Evolutionary conservation across 2,797 vertebrate genomes (phyloP), one percentile per base, ranked within the genome.

Genomic region (Microctenopoma lineatum): DNA sequence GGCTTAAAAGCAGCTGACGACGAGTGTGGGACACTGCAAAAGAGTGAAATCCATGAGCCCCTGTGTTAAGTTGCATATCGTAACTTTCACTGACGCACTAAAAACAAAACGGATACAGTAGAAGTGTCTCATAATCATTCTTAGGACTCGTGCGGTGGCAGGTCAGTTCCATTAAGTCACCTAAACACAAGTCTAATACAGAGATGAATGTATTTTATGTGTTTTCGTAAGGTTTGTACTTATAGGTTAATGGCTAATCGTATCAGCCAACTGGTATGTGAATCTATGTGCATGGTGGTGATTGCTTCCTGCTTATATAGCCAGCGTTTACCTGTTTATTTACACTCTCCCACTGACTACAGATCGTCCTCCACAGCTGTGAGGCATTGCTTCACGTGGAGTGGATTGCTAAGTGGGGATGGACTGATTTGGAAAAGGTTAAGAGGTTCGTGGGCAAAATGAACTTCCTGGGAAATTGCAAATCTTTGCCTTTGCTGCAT

Each of bases 261-360:
- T 39, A 13, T 47, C 57, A 48, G 3, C 27, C 36, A 66, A 45
- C 3, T 8, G 15, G n/a, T 27, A 14, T 54, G 55, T 1, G 9
- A 42, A 39, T 4, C 32, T 25, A 64, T 66, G 52, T 39, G 53
- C 57, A 63, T 52, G 44, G 39, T 18, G 26, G 59, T 5, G 6
- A 27, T 27, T 27, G 21, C 11, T 47, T 70, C 25, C 41, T 47
- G 41, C 38, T 18, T 29, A 12, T 29, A 12, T 12, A 7, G 39
- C n/a, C 38, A 5, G 18, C 53, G 39, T 57, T 62, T 57, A 51
- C 8, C 7, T 32, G 34, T 65, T 75, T 58, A 77, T 71, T 77
- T 57, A 67, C 69, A 44, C 15, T 52, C 38, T 54, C 46, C 27
- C 21, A 16, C 41, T 15, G 44, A 47, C 55, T 34, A 16, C 50